Evolutionary conservation across 2,113 vertebrate genomes (phyloP).

Genomic region (Ciconia boyciana): DNA sequence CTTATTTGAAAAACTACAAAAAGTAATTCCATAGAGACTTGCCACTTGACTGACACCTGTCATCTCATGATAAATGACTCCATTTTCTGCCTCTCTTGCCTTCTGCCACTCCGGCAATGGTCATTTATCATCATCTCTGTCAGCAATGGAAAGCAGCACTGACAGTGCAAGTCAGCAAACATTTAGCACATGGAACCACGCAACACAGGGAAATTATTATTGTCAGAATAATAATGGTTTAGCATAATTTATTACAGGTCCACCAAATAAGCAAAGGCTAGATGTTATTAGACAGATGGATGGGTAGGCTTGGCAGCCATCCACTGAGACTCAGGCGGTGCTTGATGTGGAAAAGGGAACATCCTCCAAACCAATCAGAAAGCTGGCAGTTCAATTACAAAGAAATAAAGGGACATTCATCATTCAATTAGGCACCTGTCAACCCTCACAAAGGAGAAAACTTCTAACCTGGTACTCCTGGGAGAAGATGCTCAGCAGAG

Average conservation of each 20-base stretch:
- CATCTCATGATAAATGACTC: conserved; percentile 99
- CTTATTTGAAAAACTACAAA: conserved; percentile 98
- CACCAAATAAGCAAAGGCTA: conserved; percentile 99
- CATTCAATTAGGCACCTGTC: conserved; percentile 99
- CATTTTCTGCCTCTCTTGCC: conserved; percentile 99
- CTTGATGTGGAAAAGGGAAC: conserved; percentile 87
- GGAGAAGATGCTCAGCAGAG: conserved; percentile 99
- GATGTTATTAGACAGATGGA: conserved; percentile 99
- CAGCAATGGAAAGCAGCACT: conserved; percentile 96
- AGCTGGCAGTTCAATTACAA: conserved; percentile 99
- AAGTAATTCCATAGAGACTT: conserved; percentile 93
- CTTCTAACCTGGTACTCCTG: conserved; percentile 99
- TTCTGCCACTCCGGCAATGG: conserved; percentile 97
- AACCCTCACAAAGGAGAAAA: conserved; percentile 99
- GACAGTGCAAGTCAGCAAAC: conserved; percentile 99
- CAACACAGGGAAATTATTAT: conserved; percentile 99
- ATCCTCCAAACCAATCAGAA: conserved; percentile 99
- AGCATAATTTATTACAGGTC: conserved; percentile 99
- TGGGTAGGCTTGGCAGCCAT: conserved; percentile 99
- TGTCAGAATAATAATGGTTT: conserved; percentile 99
- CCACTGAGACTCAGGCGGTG: conserved; percentile 93
- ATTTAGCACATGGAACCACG: conserved; percentile 99
- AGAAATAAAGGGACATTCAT: conserved; percentile 99
- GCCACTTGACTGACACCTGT: conserved; percentile 99
- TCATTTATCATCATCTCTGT: conserved; percentile 99